Evolutionary conservation across 2,797 vertebrate genomes (phyloP), one percentile per base, ranked within the genome.

Genomic region (Borostomias antarcticus): DNA sequence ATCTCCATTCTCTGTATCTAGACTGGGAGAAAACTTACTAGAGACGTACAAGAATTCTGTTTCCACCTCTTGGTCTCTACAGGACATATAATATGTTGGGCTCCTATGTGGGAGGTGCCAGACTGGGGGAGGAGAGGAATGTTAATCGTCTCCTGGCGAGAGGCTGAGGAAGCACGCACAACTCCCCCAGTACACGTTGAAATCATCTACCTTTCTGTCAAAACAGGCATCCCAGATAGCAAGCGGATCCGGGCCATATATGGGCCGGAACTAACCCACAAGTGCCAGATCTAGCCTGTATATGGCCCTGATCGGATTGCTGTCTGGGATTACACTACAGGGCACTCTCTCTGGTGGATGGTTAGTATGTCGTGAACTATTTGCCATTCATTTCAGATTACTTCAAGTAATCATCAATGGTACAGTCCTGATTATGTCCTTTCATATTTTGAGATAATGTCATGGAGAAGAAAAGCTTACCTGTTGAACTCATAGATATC

Each of bases 401-500:
- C 51, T 30, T 10, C 1, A 28, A 3, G 10, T 29, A 2, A 48
- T 19, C 6, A 9, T 19, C 25, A 53, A 9, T 11, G 13, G 52
- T 54, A 54, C 4, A 40, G 3, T 28, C 4, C 13, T 28, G 52
- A 4, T 30, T 32, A 10, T 56, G 21, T 37, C 26, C 32, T 52
- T 19, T 33, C 7, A 21, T 6, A 50, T 21, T 32, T 23, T 29
- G 29, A 32, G 29, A 23, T 26, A 33, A 64, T 2, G 0, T 15
- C 17, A 23, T 1, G 29, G 28, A 17, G 9, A 25, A 9, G 13
- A 26, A 25, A 47, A 17, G 19, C 75, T 78, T 74, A 98, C 97
- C 97, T 98, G 92, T 98, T 99, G 74, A 99, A 94, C 73, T 95
- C 96, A 0, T 99, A 99, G 84, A 99, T 97, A 86, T 93, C 95